Percentiles rank a stretch among this genome's conserved stretches.
Conservation (phyloP, 2,888 invertebrate genomes). For the Thera britannica region DNA sequence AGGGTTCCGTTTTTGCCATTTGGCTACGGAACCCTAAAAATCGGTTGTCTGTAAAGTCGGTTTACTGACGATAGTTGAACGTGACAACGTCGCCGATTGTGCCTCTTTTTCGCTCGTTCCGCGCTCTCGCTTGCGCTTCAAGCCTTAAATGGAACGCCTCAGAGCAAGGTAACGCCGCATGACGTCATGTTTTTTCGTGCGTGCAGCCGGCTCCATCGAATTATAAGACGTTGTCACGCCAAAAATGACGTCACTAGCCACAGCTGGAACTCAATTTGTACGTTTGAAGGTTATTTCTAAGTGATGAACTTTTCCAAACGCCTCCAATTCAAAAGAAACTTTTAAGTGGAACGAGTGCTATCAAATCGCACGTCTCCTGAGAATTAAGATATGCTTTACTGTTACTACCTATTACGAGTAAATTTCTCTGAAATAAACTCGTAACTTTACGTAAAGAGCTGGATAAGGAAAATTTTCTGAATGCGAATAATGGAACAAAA, state of each 20-base stretch:
- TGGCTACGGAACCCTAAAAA: too few relatives aligned
- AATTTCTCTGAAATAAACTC: neutral
- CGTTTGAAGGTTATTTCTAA: conserved; percentile 38
- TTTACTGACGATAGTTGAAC: too few relatives aligned
- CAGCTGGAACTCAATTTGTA: conserved; percentile 4
- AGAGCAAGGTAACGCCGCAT: too few relatives aligned
- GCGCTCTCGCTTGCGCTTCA: too few relatives aligned
- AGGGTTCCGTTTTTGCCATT: too few relatives aligned
- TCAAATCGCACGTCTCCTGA: conserved; percentile 29
- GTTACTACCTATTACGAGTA: conserved; percentile 15
- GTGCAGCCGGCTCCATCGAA: too few relatives aligned
- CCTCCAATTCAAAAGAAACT: conserved; percentile 34
- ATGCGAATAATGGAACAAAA: neutral
- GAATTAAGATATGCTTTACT: conserved; percentile 16
- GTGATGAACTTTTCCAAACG: conserved; percentile 35
- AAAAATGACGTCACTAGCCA: conserved; percentile 12
- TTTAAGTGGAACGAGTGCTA: conserved; percentile 36
- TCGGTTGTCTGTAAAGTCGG: too few relatives aligned
- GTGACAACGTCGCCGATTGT: too few relatives aligned
- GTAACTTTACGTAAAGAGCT: neutral
- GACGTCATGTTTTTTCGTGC: too few relatives aligned
- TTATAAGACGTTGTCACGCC: too few relatives aligned
- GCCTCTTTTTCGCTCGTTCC: too few relatives aligned
- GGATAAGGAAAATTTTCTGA: neutral
- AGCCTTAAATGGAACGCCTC: too few relatives aligned